Percentiles rank a stretch among this genome's conserved stretches.
phyloP scores from a whole-genome alignment of 2,113 vertebrate species.

The Rhynchomys soricoides region DNA sequence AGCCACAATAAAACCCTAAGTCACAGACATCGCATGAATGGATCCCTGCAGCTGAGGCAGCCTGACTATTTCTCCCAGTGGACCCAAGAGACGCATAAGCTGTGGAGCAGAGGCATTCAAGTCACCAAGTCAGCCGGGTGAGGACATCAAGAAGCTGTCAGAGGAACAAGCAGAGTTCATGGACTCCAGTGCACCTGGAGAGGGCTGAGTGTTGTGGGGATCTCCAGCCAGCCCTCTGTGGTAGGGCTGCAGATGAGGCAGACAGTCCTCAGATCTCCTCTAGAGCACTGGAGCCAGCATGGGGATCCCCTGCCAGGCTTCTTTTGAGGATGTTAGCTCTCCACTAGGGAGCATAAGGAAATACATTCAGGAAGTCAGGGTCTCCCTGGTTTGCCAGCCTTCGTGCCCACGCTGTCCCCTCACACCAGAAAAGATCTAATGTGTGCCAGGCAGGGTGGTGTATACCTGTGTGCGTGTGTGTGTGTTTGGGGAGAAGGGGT shows the following conservation, averaged over 20 bases:
- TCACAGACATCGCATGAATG: neutral
- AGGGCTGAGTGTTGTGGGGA: neutral
- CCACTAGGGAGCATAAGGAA: neutral
- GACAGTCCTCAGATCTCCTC: too few relatives aligned
- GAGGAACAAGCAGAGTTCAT: neutral
- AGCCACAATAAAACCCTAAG: neutral
- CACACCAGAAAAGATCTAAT: neutral
- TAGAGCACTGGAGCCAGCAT: neutral
- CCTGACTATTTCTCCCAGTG: too few relatives aligned
- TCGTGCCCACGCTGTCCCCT: neutral
- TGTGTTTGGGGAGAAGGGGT: neutral
- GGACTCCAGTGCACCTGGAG: neutral
- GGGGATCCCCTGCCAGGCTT: neutral
- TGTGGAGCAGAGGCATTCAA: too few relatives aligned
- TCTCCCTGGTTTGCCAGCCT: neutral
- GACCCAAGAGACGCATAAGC: neutral
- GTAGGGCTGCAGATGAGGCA: neutral
- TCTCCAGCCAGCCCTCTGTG: neutral
- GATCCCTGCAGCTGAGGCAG: neutral
- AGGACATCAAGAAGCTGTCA: neutral
- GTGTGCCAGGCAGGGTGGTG: neutral
- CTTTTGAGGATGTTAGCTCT: neutral
- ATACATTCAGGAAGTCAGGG: neutral
- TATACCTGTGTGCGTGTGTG: neutral
- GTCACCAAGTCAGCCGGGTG: neutral